Base-by-base conservation (phyloP, 1,140 invertebrate species). In the Arion vulgaris region DNA sequence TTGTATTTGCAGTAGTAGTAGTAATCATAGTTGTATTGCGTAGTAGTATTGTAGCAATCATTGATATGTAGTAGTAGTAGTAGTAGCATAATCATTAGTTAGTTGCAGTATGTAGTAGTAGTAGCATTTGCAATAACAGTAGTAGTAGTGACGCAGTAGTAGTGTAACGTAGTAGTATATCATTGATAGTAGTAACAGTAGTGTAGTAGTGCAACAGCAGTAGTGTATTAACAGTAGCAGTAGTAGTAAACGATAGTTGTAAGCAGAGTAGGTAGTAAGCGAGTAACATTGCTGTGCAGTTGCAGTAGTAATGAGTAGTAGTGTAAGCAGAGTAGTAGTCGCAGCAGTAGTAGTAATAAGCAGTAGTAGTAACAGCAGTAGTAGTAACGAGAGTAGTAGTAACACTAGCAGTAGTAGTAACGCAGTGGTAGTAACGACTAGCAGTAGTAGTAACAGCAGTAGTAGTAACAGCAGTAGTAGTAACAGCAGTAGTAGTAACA, bases 331-430 rank as follows among this genome's bases (percentile, higher is more conserved):
- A 62, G 45, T 66, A 78, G 45, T 62, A 78, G 45, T 57, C 62
- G 45, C 34, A 62, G 23, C 36, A 78, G 45, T 78, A 62, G 45
- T 57, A 78, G 45, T 57, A 78, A 2, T 78, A 78, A 78, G 45
- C 34, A 78, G n/a, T 32, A 62, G 13, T 32, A 78, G 45, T 78
- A 78, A 15, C 62, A 78, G n/a, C 62, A 78, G 69, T 72, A 72
- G n/a, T 28, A 72, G 69, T 41, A 72, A 28, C 26, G n/a, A n/a
- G n/a, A 72, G 39, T 41, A 72, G 32, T 4, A 32, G 32, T 28
- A 72, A 4, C 41, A 45, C 5, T 15, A 45, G 41, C n/a, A 34
- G 39, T 28, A 28, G 34, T 38, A 49, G n/a, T 36, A 28, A 38
- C 41, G 23, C 23, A 13, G 32, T 74, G 15, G 23, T 26, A 78